Evolutionary conservation across 2,888 invertebrate genomes (phyloP), one percentile per base, ranked within the genome.

Genomic region (Empis stercorea): DNA sequence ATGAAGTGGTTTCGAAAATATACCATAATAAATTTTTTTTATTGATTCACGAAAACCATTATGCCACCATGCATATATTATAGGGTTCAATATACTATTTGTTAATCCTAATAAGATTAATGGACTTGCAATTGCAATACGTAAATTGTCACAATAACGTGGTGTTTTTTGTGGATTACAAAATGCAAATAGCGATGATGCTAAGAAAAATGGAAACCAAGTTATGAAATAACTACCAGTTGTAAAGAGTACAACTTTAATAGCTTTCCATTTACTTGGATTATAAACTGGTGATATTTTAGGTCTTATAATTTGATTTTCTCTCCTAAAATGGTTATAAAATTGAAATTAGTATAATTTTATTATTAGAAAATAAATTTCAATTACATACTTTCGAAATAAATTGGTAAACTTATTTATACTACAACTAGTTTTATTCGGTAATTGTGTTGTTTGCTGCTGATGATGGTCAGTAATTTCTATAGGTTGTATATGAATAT

Each of bases 41-140:
- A 56, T 46, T 0, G 59, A 54, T 40, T 57, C 55, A 55, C 79
- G 70, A 55, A 80, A 81, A 0, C 80, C 79, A 60, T 76, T 78
- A 59, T 81, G 80, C 80, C 80, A 81, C 80, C 80, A 81, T 0
- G 79, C 80, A 57, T 80, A 81, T 53, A 81, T 79, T 20, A 81
- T 60, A 1, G 81, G 81, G 59, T 80, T 80, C 1, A 80, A 56
- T 41, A 80, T 59, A 54, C 79, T 79, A 55, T 80, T 80, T 1
- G 72, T 56, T 53, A 79, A 76, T 1, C 79, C 80, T 41, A 80
- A 60, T 23, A 76, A 73, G 1, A 76, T 74, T 38, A 80, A 58
- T 1, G 80, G 79, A 42, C 77, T 76, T 1, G 74, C 74, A 1
- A 80, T 68, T 34, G 77, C 63, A 16, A 71, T 61, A 14, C 71